phyloP scores from a whole-genome alignment of 2,888 invertebrate species.

The Hirudinaria manillensis region DNA sequence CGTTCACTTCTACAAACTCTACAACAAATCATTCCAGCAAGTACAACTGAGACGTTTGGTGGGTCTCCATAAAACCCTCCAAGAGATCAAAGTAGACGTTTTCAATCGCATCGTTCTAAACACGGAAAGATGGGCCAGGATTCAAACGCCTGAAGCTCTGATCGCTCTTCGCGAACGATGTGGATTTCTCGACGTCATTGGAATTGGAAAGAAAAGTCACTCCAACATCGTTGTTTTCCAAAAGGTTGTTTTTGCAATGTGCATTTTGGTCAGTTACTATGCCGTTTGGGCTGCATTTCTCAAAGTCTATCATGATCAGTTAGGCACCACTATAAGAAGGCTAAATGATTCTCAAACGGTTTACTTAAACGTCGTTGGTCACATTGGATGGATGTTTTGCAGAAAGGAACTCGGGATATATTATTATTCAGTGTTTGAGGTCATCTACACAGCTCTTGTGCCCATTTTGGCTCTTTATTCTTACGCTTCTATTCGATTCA shows the following conservation, averaged over 20 bases:
- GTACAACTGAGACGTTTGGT: conserved; percentile 25
- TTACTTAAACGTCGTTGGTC: conserved; percentile 31
- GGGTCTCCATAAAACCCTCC: conserved; percentile 25
- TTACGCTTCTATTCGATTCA: conserved; percentile 8
- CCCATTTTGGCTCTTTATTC: conserved; percentile 24
- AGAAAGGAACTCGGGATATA: not conserved
- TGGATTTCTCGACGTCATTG: conserved; percentile 32
- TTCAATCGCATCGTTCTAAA: conserved; percentile 19
- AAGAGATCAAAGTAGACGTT: conserved; percentile 31
- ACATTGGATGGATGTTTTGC: conserved; percentile 28
- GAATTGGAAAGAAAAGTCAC: conserved; percentile 30
- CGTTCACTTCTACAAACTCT: conserved; percentile 34
- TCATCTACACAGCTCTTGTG: conserved; percentile 28
- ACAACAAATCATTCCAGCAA: conserved; percentile 28
- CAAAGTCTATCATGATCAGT: conserved; percentile 9
- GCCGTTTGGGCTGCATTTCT: conserved; percentile 15
- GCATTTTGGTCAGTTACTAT: conserved; percentile 21
- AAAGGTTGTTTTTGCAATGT: not conserved
- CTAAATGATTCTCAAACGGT: conserved; percentile 14
- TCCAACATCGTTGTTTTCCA: not conserved
- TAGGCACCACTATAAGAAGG: not conserved
- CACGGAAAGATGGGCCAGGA: conserved; percentile 14
- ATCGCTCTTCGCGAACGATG: conserved; percentile 25
- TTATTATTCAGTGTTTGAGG: conserved; percentile 29
- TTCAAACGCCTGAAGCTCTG: conserved; percentile 17